Percentiles rank a stretch among this genome's conserved stretches.
Conservation (phyloP, 2,797 vertebrate genomes). For the Nyctibius grandis region DNA sequence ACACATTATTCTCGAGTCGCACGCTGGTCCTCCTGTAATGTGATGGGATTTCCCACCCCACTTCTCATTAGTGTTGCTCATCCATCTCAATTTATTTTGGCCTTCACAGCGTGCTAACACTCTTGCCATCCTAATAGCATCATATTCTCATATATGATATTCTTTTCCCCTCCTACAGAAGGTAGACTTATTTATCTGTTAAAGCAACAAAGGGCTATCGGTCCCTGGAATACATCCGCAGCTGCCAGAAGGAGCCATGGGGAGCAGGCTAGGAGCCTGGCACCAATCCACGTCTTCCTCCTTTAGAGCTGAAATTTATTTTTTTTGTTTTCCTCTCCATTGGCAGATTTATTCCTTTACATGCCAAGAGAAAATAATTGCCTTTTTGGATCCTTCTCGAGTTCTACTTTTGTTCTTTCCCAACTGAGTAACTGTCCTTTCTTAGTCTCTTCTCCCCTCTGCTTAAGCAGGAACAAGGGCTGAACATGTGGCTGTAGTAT, state of each 20-base stretch:
- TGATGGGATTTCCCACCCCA: neutral
- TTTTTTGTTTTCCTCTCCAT: neutral
- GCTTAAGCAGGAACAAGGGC: neutral
- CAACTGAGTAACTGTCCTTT: neutral
- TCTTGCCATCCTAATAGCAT: neutral
- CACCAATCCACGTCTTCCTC: neutral
- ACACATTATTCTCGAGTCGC: rapidly evolving
- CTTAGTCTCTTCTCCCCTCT: neutral
- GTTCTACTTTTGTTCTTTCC: neutral
- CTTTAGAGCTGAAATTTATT: neutral
- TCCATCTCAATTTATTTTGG: neutral
- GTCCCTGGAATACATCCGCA: neutral
- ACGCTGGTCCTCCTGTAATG: rapidly evolving
- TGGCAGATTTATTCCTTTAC: neutral
- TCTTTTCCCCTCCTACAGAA: neutral
- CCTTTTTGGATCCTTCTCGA: neutral
- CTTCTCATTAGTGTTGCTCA: neutral
- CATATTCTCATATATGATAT: neutral
- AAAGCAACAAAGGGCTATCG: neutral
- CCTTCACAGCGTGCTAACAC: neutral
- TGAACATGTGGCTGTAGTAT: neutral
- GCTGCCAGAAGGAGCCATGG: neutral
- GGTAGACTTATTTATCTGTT: neutral
- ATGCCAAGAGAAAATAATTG: neutral
- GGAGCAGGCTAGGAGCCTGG: neutral